These are phyloP conservation scores for Syngnathus floridae DNA, from an alignment of 2,113 vertebrate genomes.

Conservation along the genomic window DNA sequence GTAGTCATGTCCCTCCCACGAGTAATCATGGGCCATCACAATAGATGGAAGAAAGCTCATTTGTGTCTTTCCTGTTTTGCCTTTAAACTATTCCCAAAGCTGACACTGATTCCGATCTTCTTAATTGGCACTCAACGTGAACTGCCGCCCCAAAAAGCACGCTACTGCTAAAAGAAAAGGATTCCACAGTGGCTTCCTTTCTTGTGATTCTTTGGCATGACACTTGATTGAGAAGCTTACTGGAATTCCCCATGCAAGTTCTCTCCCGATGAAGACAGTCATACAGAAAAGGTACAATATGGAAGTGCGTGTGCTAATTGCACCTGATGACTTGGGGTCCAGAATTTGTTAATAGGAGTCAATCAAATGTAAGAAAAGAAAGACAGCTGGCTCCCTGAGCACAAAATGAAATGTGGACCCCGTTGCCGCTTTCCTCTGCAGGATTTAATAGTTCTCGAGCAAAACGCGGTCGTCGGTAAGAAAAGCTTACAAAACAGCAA, in stretches of 20 bases:
- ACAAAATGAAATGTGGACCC: background rate
- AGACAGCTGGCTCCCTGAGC: background rate
- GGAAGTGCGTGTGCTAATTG: background rate
- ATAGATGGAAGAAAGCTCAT: slow-evolving; percentile 42
- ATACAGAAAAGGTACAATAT: background rate
- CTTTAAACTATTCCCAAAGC: slow-evolving; percentile 30
- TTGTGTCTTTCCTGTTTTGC: slow-evolving; percentile 55
- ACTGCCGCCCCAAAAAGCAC: slow-evolving; percentile 27
- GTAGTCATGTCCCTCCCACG: slow-evolving; percentile 22
- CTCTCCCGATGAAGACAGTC: background rate
- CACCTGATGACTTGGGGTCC: background rate
- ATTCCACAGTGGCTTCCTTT: slow-evolving; percentile 40
- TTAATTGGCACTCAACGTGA: slow-evolving; percentile 26
- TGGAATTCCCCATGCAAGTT: slow-evolving; percentile 35
- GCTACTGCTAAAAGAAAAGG: slow-evolving; percentile 1
- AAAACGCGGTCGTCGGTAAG: too few species aligned
- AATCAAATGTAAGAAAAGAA: background rate
- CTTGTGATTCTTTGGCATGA: slow-evolving; percentile 26
- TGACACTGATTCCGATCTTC: slow-evolving; percentile 45
- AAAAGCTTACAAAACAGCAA: background rate
- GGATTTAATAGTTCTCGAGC: background rate
- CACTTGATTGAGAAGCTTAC: slow-evolving; percentile 8
- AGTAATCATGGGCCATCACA: slow-evolving; percentile 48
- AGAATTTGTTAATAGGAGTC: background rate
- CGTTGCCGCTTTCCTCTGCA: background rate